Base-by-base conservation (phyloP, 1,140 invertebrate species). In the Zophobas morio region DNA sequence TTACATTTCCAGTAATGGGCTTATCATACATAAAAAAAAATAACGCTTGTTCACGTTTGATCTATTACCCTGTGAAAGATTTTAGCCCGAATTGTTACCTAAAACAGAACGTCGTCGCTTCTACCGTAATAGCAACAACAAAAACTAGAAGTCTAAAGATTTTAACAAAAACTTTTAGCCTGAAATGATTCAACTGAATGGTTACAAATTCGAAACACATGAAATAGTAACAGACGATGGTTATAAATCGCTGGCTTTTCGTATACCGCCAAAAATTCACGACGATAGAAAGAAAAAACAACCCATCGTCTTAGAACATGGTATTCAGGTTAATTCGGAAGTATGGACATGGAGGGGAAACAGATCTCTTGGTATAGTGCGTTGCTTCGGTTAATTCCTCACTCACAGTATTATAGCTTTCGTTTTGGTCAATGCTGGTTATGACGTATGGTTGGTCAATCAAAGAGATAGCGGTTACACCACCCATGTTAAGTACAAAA, bases 271-370 rank as follows among this genome's bases (percentile, higher is more conserved):
- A 0, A 60, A 39, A 1, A 6, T 5, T 5, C 8, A 37, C 20
- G 56, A 60, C 35, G 37, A 60, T n/a, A 37, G 56, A 39, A 60
- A 6, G 37, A 60, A 60, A 20, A 60, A 60, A 1, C 56, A 60
- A 60, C 56, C 56, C 8, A 8, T 60, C 8, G 0, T 60, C 37
- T 60, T 60, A 1, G 56, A 36, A 6, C 56, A 60, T n/a, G 56
- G 56, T 20, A 60, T 60, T 39, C 37, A 36, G 35, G 56, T 60
- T 6, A 36, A 60, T 39, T 60, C 56, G 36, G 56, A 8, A 20
- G 2, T 8, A 1, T 60, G 56, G 56, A 8, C 37, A 2, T 60
- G n/a, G 6, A 37, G 8, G 2, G 56, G 56, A 37, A 39, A 60
- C n/a, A 6, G 8, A 39, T 36, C 56, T 20, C 35, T 60, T 1